Evolutionary conservation across 2,888 invertebrate species (phyloP), one percentile per base, ranked within the genome.

Genomic region (Oxyscelio sp.): DNA sequence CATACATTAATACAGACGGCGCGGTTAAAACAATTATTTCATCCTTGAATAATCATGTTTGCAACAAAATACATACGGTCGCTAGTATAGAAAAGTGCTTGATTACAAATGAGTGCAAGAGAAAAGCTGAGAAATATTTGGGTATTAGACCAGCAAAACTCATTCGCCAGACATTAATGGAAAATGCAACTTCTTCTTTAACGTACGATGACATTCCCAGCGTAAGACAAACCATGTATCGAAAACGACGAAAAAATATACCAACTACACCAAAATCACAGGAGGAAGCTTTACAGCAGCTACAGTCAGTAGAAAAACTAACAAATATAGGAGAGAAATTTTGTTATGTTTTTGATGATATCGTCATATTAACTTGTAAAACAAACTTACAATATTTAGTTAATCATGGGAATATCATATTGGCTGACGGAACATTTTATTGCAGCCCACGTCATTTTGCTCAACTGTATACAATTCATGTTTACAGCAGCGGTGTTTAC

Each of bases 391-490:
- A 52, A 38, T 66, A 52, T 52, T 11, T 52, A 13, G 3, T n/a
- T 4, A 27, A 21, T 31, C 15, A 38, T 21, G 31, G 52, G 11
- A 11, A 38, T 22, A 52, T 31, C 9, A 34, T 66, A 52, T 66
- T 66, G 11, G 38, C 34, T 3, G 52, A 52, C 17, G 52, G 21
- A 38, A 71, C 38, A 38, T 59, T 58, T 40, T 61, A 73, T 61
- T 24, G 4, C 9, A 2, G 61, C 9, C 5, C 59, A 13, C 17
- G 24, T 8, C 34, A 68, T 13, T 68, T 68, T 52, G 54, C 52
- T 11, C 54, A 68, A 11, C 38, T 54, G 21, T 68, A 68, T 38
- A 54, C 68, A n/a, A 54, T 68, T 19, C 43, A 52, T 19, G 13
- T 17, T 17, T 52, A 54, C 27, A 13, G 6, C 19, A n/a, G 27